A percentile compares a stretch with the other conserved stretches of the same genome.
phyloP scores from a whole-genome alignment of 2,797 vertebrate genomes.

The Helicolenus hilgendorfi region DNA sequence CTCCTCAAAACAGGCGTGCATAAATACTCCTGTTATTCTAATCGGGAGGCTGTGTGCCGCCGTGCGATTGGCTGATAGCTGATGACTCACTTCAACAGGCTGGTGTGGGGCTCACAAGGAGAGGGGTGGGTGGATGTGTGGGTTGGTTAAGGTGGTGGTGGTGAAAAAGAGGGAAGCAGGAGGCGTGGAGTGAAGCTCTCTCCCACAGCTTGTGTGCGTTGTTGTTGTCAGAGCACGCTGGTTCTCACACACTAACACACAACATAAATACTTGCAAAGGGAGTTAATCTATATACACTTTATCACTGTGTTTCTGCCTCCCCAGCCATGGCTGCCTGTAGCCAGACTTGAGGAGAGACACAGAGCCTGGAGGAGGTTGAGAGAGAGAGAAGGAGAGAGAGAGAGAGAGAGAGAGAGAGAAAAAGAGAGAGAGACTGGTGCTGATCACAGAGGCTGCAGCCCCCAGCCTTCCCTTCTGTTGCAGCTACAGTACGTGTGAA shows the following conservation, averaged over 20 bases:
- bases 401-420: conserved; percentile 20
- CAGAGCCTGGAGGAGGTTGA: conserved; percentile 51
- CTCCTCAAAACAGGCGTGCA: conserved; percentile 69
- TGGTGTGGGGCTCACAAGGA: conserved; percentile 80
- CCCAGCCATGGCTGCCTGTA: conserved; percentile 53
- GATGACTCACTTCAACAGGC: conserved; percentile 90
- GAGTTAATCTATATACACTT: conserved; percentile 51
- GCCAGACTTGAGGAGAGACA: conserved; percentile 74
- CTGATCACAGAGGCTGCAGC: conserved; percentile 84
- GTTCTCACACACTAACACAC: conserved; percentile 40
- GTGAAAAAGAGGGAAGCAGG: conserved; percentile 67
- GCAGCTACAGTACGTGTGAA: conserved; percentile 77
- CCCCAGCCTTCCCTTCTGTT: conserved; percentile 78
- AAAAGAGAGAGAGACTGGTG: conserved; percentile 61
- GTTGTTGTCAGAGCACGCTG: conserved; percentile 50
- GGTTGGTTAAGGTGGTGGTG: conserved; percentile 55
- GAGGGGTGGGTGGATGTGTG: conserved; percentile 57
- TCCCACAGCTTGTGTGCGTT: conserved; percentile 72
- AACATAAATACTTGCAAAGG: conserved; percentile 65
- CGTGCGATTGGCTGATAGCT: conserved; percentile 83
- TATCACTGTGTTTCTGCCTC: conserved; percentile 18
- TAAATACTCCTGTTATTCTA: conserved; percentile 87
- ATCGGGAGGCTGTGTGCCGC: conserved; percentile 79
- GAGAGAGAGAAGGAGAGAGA: conserved; percentile 5
- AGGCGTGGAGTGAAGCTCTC: conserved; percentile 77